phyloP scores from a whole-genome alignment of 2,888 invertebrate species.

The Luperina nickerlii region DNA sequence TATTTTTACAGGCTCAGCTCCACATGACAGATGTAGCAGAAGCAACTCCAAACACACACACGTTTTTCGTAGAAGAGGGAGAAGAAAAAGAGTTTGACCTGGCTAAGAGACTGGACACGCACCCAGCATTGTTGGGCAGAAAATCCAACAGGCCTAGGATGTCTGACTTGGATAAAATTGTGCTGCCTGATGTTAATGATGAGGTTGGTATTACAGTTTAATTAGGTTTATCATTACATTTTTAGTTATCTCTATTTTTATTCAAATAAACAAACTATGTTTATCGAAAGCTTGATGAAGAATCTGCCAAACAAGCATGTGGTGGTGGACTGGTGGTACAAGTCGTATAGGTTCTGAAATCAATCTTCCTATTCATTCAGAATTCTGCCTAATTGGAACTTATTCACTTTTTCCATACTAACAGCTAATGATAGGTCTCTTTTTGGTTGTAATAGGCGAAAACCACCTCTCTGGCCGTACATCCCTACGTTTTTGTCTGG shows the following conservation, averaged over 20 bases:
- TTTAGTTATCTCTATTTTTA: neutral
- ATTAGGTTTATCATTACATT: neutral
- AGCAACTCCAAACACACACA: conserved; percentile 93
- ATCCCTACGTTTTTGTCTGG: neutral
- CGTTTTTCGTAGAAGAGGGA: conserved; percentile 93
- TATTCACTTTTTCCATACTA: neutral
- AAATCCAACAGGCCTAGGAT: conserved; percentile 93
- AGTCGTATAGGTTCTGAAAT: no score
- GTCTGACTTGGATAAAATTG: conserved; percentile 89
- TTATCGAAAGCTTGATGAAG: neutral
- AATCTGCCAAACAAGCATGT: neutral
- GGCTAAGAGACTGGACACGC: conserved; percentile 93
- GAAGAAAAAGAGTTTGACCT: conserved; percentile 92
- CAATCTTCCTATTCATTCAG: neutral
- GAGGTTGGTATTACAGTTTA: conserved; percentile 74
- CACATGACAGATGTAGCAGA: conserved; percentile 95
- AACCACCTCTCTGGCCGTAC: neutral
- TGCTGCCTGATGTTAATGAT: conserved; percentile 91
- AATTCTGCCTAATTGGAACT: neutral
- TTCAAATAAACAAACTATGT: neutral
- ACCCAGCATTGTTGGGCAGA: conserved; percentile 92
- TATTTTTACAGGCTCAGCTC: conserved; percentile 91
- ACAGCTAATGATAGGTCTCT: neutral
- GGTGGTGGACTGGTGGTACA: no score
- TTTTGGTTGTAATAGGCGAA: neutral